Evolutionary conservation across 1,140 invertebrate genomes (phyloP).

Genomic region (Lepidurus packardi): DNA sequence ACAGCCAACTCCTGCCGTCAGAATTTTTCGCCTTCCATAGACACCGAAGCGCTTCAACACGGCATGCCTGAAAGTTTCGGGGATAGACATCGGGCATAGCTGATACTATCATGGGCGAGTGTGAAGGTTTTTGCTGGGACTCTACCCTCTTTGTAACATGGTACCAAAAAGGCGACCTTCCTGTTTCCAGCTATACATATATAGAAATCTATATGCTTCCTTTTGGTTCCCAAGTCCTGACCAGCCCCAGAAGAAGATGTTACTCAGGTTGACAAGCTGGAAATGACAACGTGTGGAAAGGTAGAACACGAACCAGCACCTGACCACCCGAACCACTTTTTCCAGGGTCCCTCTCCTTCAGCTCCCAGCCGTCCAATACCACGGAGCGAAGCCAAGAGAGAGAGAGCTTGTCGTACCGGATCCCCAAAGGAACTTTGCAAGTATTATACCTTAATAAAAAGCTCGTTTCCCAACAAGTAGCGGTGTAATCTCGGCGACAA

Average conservation of each 20-base stretch:
- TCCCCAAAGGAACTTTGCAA: no score
- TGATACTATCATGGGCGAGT: constrained; percentile 10
- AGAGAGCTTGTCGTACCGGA: no score
- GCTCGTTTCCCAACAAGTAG: constrained; percentile 5
- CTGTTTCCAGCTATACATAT: not conserved
- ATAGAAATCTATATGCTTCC: no score
- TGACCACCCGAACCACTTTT: constrained; percentile 12
- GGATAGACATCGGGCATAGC: constrained; percentile 10
- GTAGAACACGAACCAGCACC: constrained; percentile 17
- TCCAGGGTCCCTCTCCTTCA: not conserved
- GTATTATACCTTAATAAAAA: not conserved
- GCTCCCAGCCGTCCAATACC: no score
- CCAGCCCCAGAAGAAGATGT: constrained; percentile 4
- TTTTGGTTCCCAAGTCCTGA: not conserved
- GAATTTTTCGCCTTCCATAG: not conserved
- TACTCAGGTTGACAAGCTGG: constrained; percentile 18
- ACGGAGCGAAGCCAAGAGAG: no score
- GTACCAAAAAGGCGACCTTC: not conserved
- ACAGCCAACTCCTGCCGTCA: no score
- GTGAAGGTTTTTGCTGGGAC: not conserved
- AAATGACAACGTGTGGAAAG: constrained; percentile 21
- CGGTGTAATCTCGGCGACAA: not conserved
- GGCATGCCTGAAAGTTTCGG: not conserved
- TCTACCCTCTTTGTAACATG: constrained; percentile 9
- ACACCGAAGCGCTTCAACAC: not conserved